phyloP scores from a whole-genome alignment of 2,888 invertebrate genomes.

The Amphipyra tragopoginis region DNA sequence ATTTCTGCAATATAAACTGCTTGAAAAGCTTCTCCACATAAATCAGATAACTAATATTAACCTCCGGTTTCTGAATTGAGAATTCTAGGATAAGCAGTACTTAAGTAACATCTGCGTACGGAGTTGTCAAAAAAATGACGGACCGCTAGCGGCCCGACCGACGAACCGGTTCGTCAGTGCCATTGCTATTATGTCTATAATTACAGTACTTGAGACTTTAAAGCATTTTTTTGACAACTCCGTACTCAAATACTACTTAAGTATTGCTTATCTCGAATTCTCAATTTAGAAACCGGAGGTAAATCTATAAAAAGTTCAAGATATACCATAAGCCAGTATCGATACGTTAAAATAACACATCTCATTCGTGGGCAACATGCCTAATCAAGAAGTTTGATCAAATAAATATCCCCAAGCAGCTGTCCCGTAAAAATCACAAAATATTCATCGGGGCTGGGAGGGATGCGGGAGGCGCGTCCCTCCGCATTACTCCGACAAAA shows the following conservation, averaged over 20 bases:
- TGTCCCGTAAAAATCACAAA: conserved; percentile 65
- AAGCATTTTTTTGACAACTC: too few species aligned
- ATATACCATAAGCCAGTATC: conserved; percentile 24
- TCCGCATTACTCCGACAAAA: conserved; percentile 66
- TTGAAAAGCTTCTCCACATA: not conserved
- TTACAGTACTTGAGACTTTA: too few species aligned
- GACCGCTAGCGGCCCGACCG: too few species aligned
- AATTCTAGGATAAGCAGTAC: too few species aligned
- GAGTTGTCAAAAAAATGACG: too few species aligned
- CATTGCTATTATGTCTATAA: too few species aligned
- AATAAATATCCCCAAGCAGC: conserved; percentile 54
- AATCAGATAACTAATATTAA: conserved; percentile 9
- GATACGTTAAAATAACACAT: conserved; percentile 48
- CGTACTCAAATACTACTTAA: too few species aligned
- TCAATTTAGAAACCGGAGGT: too few species aligned
- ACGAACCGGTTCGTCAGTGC: too few species aligned
- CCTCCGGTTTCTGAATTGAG: too few species aligned
- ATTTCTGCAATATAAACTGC: not conserved
- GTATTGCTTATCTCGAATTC: too few species aligned
- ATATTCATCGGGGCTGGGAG: conserved; percentile 62
- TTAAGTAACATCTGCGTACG: too few species aligned
- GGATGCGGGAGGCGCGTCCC: conserved; percentile 52
- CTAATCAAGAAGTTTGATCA: conserved; percentile 61
- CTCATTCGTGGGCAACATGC: conserved; percentile 30
- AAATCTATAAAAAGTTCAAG: conserved; percentile 23